Evolutionary conservation across 2,888 invertebrate genomes (phyloP), one percentile per base, ranked within the genome.

Genomic region (Alsophila aescularia): DNA sequence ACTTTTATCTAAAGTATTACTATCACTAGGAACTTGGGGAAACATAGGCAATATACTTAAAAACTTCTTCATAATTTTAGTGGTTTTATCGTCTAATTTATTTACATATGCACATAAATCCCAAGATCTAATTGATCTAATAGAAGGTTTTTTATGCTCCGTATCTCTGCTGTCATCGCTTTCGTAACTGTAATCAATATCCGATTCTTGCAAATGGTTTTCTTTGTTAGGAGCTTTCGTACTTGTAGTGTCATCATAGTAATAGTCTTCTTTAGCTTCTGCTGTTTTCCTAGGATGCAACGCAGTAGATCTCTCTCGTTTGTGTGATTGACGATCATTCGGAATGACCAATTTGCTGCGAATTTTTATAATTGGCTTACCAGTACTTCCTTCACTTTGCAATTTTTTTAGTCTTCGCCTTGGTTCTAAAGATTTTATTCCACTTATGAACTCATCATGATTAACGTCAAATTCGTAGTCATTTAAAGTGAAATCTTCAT

Each of bases 391-490:
- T 36, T 21, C 24, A 2, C 4, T 27, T 0, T 4, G 10, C 12
- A 6, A n/a, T 29, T 27, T 56, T 27, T 56, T 60, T 0, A 8
- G 27, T 8, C 13, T 58, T 13, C 41, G 51, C 53, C 83, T 77
- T 0, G 88, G 87, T 51, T 83, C 82, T 32, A 83, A 60, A 7
- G 79, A 86, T 54, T 88, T 88, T 2, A 82, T 79, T 62, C 84
- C 74, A 0, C 83, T 75, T 1, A 67, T 56, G 16, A 77, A 90
- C 59, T 89, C 90, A 47, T 90, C 90, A 47, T 90, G 89, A 52
- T 85, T 82, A 0, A 85, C 69, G 59, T 89, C 90, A 41, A 90
- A 90, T 29, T 90, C 89, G 41, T 89, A 90, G 59, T 90, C 90
- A 8, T 80, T 77, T 10, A 89, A 51, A 66, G 81, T 87, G 35